Conservation (phyloP, 2,113 vertebrate genomes). For the Lepidothrix coronata region DNA sequence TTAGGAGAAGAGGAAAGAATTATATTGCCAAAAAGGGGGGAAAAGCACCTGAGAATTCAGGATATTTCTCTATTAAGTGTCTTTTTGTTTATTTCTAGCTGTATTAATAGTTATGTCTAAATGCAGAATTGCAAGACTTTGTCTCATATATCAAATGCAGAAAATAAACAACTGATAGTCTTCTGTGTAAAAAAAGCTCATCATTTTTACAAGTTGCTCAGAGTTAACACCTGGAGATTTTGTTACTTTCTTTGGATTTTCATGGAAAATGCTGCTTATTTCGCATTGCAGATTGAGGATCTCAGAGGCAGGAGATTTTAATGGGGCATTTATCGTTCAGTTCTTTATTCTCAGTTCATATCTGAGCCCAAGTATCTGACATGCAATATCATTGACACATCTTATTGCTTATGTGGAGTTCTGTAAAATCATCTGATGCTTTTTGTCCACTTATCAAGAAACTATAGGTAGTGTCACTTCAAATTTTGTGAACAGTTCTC, state of each 20-base stretch:
- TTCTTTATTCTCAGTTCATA: neutral
- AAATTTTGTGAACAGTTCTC: neutral
- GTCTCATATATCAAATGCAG: neutral
- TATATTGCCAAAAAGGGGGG: neutral
- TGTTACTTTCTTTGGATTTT: neutral
- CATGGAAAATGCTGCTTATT: neutral
- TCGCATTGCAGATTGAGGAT: neutral
- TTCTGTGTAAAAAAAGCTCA: neutral
- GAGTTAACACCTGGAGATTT: neutral
- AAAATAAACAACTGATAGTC: neutral
- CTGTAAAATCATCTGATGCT: neutral
- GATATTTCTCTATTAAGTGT: neutral
- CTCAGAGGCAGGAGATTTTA: neutral
- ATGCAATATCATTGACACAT: neutral
- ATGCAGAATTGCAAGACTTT: neutral
- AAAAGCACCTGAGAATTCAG: neutral
- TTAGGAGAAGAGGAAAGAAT: neutral
- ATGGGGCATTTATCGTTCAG: neutral
- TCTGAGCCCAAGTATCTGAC: neutral
- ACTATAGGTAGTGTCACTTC: neutral
- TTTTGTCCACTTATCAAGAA: neutral
- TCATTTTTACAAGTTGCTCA: neutral
- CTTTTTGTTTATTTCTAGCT: neutral
- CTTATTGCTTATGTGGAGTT: neutral
- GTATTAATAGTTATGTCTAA: neutral